A percentile compares a stretch with the other conserved stretches of the same genome.
Evolutionary conservation across 2,888 invertebrate genomes (phyloP).

Genomic region (Drosophila flavopinicola): DNA sequence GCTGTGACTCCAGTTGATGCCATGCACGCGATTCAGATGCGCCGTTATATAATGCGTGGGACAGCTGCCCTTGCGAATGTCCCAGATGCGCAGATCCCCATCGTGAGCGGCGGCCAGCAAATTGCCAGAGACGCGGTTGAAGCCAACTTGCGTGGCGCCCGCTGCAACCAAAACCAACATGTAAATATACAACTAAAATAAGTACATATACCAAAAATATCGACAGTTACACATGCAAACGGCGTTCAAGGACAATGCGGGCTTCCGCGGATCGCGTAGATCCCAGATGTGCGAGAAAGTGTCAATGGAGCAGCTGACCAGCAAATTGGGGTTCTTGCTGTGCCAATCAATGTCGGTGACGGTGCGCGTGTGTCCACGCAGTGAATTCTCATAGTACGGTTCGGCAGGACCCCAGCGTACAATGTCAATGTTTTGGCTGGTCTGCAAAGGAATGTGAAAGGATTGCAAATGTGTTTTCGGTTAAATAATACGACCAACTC

Average conservation of each 20-base stretch:
- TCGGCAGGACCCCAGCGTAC: slow-evolving; percentile 91
- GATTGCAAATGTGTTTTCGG: too few species aligned
- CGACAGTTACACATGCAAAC: slow-evolving; percentile 88
- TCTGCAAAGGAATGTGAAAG: slow-evolving; percentile 85
- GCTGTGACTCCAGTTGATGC: slow-evolving; percentile 96
- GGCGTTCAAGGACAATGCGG: slow-evolving; percentile 93
- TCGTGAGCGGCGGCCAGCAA: slow-evolving; percentile 97
- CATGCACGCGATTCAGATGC: slow-evolving; percentile 93
- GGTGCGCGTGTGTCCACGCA: slow-evolving; percentile 93
- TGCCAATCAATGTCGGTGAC: slow-evolving; percentile 98
- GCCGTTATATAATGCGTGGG: slow-evolving; percentile 97
- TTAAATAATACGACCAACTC: slow-evolving; percentile 81
- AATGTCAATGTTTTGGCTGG: slow-evolving; percentile 94
- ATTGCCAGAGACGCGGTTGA: slow-evolving; percentile 93
- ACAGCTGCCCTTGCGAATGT: slow-evolving; percentile 93
- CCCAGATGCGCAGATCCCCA: slow-evolving; percentile 98
- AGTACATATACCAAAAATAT: too few species aligned
- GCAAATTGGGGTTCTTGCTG: slow-evolving; percentile 89
- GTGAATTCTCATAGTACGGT: slow-evolving; percentile 89
- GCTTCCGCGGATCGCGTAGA: slow-evolving; percentile 92
- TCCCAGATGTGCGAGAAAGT: slow-evolving; percentile 98
- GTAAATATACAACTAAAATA: too few species aligned
- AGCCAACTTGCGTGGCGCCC: slow-evolving; percentile 96
- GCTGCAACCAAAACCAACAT: slow-evolving; percentile 85
- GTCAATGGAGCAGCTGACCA: slow-evolving; percentile 96